phyloP scores from a whole-genome alignment of 2,888 invertebrate genomes.

The Drosophila robusta region DNA sequence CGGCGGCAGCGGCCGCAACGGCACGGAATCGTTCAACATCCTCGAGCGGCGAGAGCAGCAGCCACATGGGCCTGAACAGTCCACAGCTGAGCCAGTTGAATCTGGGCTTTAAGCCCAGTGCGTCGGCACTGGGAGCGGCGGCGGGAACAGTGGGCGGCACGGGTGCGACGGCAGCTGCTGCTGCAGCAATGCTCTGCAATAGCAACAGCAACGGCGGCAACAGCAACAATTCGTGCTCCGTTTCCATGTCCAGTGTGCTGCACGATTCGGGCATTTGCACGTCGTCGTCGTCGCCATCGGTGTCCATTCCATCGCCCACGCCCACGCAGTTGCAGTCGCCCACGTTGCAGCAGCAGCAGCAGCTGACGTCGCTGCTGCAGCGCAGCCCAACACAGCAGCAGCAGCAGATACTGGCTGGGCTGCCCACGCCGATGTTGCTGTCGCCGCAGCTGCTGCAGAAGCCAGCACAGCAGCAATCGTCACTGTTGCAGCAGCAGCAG shows the following conservation, averaged over 20 bases:
- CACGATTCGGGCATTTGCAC: constrained; percentile 85
- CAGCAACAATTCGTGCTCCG: constrained; percentile 79
- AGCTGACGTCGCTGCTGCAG: constrained; percentile 64
- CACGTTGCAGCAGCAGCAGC: constrained; percentile 63
- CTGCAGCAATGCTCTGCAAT: constrained; percentile 54
- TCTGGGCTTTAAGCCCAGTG: constrained; percentile 63
- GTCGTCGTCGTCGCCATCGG: constrained; percentile 84
- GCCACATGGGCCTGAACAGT: constrained; percentile 82
- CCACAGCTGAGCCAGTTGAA: constrained; percentile 77
- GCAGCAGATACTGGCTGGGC: constrained; percentile 68
- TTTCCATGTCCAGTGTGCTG: constrained; percentile 80
- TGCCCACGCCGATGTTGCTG: constrained; percentile 74
- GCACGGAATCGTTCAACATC: constrained; percentile 84
- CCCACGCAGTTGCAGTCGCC: constrained; percentile 82
- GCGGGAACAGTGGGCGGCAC: constrained; percentile 20
- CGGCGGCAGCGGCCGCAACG: constrained; percentile 56
- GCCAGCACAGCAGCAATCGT: constrained; percentile 40
- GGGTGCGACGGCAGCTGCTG: constrained; percentile 24
- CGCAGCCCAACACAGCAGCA: constrained; percentile 67
- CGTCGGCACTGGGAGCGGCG: constrained; percentile 26
- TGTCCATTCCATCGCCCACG: constrained; percentile 84
- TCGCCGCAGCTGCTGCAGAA: constrained; percentile 69
- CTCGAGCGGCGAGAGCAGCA: constrained; percentile 85
- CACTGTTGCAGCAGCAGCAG: constrained; percentile 45
- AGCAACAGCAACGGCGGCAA: constrained; percentile 67